A percentile compares a stretch with the other conserved stretches of the same genome.
Conservation (phyloP, 2,888 invertebrate species). For the Chalcosyrphus nemorum region DNA sequence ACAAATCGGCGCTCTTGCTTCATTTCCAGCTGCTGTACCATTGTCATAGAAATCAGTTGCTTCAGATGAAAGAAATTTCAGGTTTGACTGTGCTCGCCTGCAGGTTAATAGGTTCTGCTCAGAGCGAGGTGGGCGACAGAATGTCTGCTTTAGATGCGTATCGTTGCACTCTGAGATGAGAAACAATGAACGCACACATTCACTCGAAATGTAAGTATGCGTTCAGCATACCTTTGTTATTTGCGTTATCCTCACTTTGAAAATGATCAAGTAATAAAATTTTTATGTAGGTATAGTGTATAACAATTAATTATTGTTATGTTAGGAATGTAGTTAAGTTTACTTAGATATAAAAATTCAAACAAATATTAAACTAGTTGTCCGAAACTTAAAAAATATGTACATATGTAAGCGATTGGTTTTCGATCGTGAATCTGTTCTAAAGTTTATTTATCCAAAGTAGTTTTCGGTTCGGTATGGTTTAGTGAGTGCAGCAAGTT, state of each 20-base stretch:
- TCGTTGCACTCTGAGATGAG: constrained; percentile 15
- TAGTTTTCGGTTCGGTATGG: neutral
- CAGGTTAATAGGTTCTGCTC: constrained; percentile 62
- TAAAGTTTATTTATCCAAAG: neutral
- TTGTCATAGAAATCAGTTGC: constrained; percentile 54
- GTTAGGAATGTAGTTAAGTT: too few species aligned
- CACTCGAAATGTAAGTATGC: neutral
- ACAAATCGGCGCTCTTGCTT: constrained; percentile 71
- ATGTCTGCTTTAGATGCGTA: constrained; percentile 65
- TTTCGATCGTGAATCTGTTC: too few species aligned
- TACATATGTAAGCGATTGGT: too few species aligned
- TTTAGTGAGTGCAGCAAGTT: neutral
- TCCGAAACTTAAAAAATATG: too few species aligned
- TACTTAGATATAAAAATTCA: too few species aligned
- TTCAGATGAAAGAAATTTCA: constrained; percentile 42
- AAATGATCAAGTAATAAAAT: neutral
- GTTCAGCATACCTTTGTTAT: neutral
- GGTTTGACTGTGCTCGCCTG: constrained; percentile 58
- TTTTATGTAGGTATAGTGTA: neutral
- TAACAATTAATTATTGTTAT: too few species aligned
- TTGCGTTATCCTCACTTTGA: neutral
- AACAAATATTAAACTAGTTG: too few species aligned
- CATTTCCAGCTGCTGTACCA: constrained; percentile 65
- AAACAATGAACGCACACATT: constrained; percentile 16
- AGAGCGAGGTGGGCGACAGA: constrained; percentile 65